Evolutionary conservation across 1,140 invertebrate genomes (phyloP), one percentile per base, ranked within the genome.

Genomic region (Homarus americanus): DNA sequence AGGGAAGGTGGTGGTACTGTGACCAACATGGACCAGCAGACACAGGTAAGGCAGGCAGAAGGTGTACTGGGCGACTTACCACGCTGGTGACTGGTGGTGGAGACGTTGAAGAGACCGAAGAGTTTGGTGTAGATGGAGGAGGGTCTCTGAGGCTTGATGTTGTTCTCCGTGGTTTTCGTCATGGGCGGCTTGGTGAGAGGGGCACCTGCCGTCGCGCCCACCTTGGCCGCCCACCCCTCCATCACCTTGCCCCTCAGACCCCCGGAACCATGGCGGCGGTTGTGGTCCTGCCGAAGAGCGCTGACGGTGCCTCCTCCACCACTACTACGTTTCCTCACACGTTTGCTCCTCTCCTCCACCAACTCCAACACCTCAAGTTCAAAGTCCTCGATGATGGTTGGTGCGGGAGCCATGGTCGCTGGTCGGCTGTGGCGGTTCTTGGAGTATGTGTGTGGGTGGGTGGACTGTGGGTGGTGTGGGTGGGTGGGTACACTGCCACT

Each of bases 321-420:
- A 24, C 17, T 82, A 17, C 44, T 82, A 1, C 79, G 49, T 36
- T 58, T 82, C 32, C 44, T 17, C 0, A 63, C 41, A 24, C 24
- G 24, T 2, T 32, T 17, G n/a, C 79, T 58, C 12, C 53, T 32
- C 63, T 82, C 79, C 36, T 82, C 79, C 49, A 82, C 79, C 10
- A 82, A 24, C 36, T 82, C 79, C 20, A 82, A 36, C 28, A 82
- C 79, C 36, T 82, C 79, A 10, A 82, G 36, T 32, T 82, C 79
- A 63, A 82, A 82, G 79, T 82, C 79, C 36, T 82, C 79, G 32
- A 82, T 82, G 7, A 82, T 63, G 17, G 79, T 82, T 5, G 79
- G 79, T 4, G 49, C 79, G 24, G 73, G 36, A 4, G 36, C 34
- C 73, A 76, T 40, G 40, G 40, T 40, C 7, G 36, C 17, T 4